phyloP scores from a whole-genome alignment of 2,797 vertebrate species.

The Coilia nasus region DNA sequence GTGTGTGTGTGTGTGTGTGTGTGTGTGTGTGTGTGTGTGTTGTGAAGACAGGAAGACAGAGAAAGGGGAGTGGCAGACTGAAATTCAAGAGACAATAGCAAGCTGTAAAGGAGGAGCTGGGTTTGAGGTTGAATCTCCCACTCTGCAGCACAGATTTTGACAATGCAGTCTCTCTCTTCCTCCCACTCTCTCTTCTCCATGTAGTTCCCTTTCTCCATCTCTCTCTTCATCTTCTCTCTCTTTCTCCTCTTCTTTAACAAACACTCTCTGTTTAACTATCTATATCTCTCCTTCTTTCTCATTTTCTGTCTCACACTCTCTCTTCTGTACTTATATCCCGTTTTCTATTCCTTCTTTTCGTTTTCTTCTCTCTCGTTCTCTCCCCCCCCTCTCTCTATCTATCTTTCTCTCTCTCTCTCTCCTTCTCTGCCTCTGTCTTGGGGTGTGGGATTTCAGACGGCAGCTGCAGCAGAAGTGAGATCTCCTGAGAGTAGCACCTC shows the following conservation, averaged over 20 bases:
- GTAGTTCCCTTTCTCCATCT: not conserved
- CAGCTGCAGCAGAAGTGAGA: slow-evolving; percentile 35
- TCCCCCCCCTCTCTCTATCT: slow-evolving; percentile 17
- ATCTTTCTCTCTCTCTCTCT: slow-evolving; percentile 37
- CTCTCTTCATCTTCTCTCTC: not conserved
- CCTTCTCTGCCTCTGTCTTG: slow-evolving; percentile 28
- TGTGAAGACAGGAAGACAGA: slow-evolving; percentile 50
- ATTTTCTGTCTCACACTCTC: not conserved
- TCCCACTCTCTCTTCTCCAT: not conserved
- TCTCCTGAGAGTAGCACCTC: not conserved
- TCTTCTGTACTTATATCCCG: not conserved
- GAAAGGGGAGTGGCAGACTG: slow-evolving; percentile 35
- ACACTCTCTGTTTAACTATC: too few relatives aligned
- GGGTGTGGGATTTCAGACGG: slow-evolving; percentile 48
- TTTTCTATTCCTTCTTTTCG: not conserved
- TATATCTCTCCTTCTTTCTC: too few relatives aligned
- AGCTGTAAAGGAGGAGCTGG: not conserved
- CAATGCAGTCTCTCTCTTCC: slow-evolving; percentile 12
- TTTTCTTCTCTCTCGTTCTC: not conserved
- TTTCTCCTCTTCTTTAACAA: not conserved
- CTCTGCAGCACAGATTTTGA: slow-evolving; percentile 44
- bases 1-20: slow-evolving; percentile 48
- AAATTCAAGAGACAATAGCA: slow-evolving; percentile 8
- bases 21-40: slow-evolving; percentile 29
- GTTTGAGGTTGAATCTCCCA: slow-evolving; percentile 41